Evolutionary conservation across 1,140 invertebrate genomes (phyloP).

Genomic region (Gryon sp.): DNA sequence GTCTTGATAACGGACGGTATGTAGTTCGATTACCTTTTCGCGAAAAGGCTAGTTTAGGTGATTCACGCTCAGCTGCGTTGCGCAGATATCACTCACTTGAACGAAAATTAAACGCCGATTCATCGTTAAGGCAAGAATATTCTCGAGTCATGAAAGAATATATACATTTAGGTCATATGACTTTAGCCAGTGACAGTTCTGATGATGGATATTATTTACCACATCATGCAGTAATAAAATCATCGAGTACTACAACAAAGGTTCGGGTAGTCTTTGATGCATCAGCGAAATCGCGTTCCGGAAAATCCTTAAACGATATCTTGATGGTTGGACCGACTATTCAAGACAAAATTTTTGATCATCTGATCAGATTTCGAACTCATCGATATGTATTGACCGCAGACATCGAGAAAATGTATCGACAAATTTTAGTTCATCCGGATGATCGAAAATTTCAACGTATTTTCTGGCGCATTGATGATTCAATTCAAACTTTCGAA

Average conservation of each 20-base stretch:
- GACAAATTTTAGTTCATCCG: constrained; percentile 52
- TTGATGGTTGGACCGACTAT: constrained; percentile 58
- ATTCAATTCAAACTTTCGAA: neutral
- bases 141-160: constrained; percentile 55
- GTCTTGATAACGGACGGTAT: too few species aligned
- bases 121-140: constrained; percentile 31
- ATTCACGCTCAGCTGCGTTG: too few species aligned
- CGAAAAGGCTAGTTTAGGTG: too few species aligned
- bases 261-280: constrained; percentile 4
- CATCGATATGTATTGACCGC: constrained; percentile 58
- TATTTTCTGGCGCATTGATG: neutral
- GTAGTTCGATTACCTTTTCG: too few species aligned
- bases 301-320: constrained; percentile 63
- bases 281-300: constrained; percentile 14
- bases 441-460: constrained; percentile 4
- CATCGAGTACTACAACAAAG: neutral
- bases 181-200: neutral
- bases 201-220: constrained; percentile 17
- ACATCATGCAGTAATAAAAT: constrained; percentile 21
- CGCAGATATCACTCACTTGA: constrained; percentile 9
- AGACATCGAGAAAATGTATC: constrained; percentile 73
- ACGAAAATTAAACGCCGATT: constrained; percentile 21
- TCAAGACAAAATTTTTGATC: constrained; percentile 65
- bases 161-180: constrained; percentile 60
- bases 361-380: constrained; percentile 67